A percentile compares a stretch with the other conserved stretches of the same genome.
These are phyloP conservation scores for Muscidifurax raptorellus DNA, from an alignment of 1,140 invertebrate species.

Conservation along the genomic window DNA sequence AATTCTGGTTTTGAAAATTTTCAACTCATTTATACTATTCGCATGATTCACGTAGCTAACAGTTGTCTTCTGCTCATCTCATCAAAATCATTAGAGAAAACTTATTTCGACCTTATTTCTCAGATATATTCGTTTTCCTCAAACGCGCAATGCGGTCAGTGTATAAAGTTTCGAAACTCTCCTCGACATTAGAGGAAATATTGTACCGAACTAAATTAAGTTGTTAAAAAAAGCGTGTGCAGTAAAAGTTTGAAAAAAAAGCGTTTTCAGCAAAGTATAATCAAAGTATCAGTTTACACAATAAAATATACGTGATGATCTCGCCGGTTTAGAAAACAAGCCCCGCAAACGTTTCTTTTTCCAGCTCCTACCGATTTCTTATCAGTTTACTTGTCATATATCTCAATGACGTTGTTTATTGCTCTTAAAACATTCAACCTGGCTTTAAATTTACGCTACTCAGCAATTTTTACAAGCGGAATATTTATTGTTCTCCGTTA, in stretches of 20 bases:
- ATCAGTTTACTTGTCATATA: conserved; percentile 17
- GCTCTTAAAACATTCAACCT: conserved; percentile 10
- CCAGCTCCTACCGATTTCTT: not conserved
- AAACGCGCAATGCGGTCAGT: not conserved
- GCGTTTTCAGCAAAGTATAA: no score
- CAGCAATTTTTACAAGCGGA: not conserved
- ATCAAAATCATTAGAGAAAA: not conserved
- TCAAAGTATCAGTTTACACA: no score
- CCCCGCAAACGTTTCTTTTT: not conserved
- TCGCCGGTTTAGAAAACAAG: no score
- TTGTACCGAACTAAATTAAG: not conserved
- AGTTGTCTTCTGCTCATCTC: not conserved
- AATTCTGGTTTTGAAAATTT: no score
- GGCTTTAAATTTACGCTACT: not conserved
- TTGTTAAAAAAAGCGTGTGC: not conserved
- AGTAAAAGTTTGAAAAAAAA: no score
- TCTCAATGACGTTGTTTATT: conserved; percentile 33
- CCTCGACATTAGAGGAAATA: not conserved
- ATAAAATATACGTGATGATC: no score
- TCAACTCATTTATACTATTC: no score
- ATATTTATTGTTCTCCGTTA: not conserved
- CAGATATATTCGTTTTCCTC: not conserved
- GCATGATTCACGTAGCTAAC: no score
- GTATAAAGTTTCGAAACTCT: not conserved
- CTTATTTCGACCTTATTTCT: not conserved